Base-by-base conservation (phyloP, 1,140 invertebrate species). In the Pentalonia nigronervosa region DNA sequence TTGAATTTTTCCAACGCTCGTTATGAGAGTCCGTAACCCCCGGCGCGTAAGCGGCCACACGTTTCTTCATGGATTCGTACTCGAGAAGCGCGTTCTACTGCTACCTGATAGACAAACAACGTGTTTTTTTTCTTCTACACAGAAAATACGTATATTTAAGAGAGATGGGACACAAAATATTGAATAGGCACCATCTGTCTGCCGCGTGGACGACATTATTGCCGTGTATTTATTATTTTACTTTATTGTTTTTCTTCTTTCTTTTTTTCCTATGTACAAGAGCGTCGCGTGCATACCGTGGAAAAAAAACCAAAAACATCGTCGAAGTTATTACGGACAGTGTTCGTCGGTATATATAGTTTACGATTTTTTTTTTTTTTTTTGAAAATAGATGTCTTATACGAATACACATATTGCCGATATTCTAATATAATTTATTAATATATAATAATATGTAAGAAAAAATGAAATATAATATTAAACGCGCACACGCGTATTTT, bases 121-220 rank as follows among this genome's bases (percentile, higher is more conserved):
- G 84, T 87, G 84, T 87, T 87, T 87, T 87, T 87, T 23, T 84
- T 41, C 84, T 76, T 76, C 60, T 76, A 76, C 60, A 76, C 84
- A 45, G 84, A 87, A 50, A 88, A 87, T 30, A 17, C 45, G 47
- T 47, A 45, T 87, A 30, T 30, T 87, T n/a, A 50, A 48, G 86
- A 88, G 45, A n/a, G 45, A 88, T 48, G 47, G 86, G 86, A 88
- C 86, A 88, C 86, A 25, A 50, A 88, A 88, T 88, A 88, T 88
- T 88, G 86, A 88, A 88, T 88, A 86, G 83, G 83, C 23, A 50
- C 86, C 86, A 50, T 88, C 86, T 88, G 86, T 88, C 86, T 88
- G 47, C 30, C 17, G 47, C 36, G 45, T 3, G 86, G 86, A 88
- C 47, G 86, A 86, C 83, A 86, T 25, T 45, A 11, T 86, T 86